These are phyloP conservation scores for Telenomus remus DNA, from an alignment of 1,140 invertebrate genomes.

Conservation along the genomic window DNA sequence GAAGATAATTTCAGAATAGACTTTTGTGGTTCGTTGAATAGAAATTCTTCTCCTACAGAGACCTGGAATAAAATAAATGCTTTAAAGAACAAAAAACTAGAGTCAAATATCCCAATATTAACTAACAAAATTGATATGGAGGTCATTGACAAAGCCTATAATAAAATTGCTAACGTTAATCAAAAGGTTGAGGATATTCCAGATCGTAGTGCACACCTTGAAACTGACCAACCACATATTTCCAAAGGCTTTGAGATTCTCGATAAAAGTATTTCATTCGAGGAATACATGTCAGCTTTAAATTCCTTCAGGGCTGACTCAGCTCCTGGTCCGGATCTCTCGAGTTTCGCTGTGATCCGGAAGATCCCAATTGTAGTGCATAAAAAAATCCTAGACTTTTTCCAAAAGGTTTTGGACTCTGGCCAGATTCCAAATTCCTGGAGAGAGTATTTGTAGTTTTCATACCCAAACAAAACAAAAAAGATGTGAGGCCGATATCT, in stretches of 20 bases:
- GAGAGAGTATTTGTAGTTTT: constrained; percentile 19
- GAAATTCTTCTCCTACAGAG: not conserved
- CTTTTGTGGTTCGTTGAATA: not conserved
- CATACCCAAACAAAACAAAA: constrained; percentile 21
- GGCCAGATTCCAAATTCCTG: constrained; percentile 6
- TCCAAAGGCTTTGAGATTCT: not conserved
- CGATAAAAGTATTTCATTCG: constrained; percentile 1
- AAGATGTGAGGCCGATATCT: constrained; percentile 16
- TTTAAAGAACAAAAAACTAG: constrained; percentile 4
- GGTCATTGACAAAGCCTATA: not conserved
- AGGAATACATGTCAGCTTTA: constrained; percentile 1
- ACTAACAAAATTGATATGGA: not conserved
- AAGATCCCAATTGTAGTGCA: constrained; percentile 4
- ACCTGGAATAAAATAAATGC: constrained; percentile 2
- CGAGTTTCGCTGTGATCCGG: constrained; percentile 6
- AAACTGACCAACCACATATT: not conserved
- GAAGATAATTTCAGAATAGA: not conserved
- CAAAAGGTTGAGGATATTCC: not conserved
- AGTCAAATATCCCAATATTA: constrained; percentile 8
- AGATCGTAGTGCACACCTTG: not conserved
- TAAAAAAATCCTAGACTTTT: constrained; percentile 5
- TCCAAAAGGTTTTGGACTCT: constrained; percentile 11
- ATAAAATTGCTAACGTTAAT: not conserved
- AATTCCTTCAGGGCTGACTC: constrained; percentile 2
- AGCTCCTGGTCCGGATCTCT: constrained; percentile 16